Base-by-base conservation (phyloP, 2,888 invertebrate species). In the Agonopterix heracliana region DNA sequence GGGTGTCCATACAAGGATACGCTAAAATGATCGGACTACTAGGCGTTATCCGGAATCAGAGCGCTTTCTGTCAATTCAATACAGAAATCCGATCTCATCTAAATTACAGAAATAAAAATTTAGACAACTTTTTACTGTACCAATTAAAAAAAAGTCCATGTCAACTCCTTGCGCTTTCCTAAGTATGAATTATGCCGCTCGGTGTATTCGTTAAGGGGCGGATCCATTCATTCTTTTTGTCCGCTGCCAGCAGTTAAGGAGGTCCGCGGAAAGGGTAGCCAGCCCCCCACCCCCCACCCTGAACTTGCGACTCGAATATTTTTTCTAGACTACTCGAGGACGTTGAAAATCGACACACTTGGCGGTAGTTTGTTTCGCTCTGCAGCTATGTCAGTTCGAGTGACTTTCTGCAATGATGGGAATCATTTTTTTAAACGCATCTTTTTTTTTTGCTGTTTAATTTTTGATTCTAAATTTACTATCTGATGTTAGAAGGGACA, bases 171-270 rank as follows among this genome's bases (percentile, higher is more conserved):
- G 75, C 84, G 79, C 74, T 85, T 80, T 82, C 26, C 81, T 86
- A 86, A 87, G 86, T 87, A 87, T 84, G 83, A 88, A 88, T 88
- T 88, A 88, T 87, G 81, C 85, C 86, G 87, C 77, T 86, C 87
- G 87, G 87, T 87, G 85, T 87, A 85, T 84, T 87, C 87, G 87
- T 83, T 86, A 86, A 83, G 88, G 84, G 87, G 87, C 84, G 85
- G 84, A 85, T 87, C 85, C 77, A 87, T 88, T 87, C 87, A 87
- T 87, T 88, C 87, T 87, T 88, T 88, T 88, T 87, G 88, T 86
- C 84, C 87, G 85, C 76, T 77, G 66, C 66, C 68, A 79, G 75
- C 85, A 81, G 83, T 85, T 85, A 88, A 86, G 87, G 87, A 85
- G 86, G 83, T 80, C 81, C 78, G 73, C 69, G 64, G 77, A 66